Evolutionary conservation across 2,888 invertebrate species (phyloP).

Genomic region (Clivina fossor): DNA sequence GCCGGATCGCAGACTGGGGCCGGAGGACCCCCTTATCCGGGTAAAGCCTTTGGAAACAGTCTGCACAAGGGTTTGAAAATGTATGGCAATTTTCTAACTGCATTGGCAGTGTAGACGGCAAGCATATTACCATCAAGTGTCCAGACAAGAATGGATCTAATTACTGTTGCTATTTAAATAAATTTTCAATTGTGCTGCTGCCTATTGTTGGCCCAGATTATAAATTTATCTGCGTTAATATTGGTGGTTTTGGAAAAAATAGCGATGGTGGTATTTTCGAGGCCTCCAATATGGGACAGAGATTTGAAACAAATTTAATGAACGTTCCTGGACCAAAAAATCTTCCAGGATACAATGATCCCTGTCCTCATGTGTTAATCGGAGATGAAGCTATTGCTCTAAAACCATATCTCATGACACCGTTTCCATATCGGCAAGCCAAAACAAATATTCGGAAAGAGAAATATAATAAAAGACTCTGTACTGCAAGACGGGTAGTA

Average conservation of each 20-base stretch:
- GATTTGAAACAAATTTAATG: slow-evolving; percentile 36
- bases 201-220: slow-evolving; percentile 19
- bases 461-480: slow-evolving; percentile 34
- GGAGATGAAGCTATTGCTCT: slow-evolving; percentile 42
- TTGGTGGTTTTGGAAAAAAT: slow-evolving; percentile 20
- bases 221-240: not conserved
- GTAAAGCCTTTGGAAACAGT: no score
- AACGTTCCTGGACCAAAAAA: slow-evolving; percentile 37
- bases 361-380: slow-evolving; percentile 38
- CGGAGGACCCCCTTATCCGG: no score
- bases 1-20: no score
- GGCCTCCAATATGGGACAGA: slow-evolving; percentile 36
- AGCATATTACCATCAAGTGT: slow-evolving; percentile 18
- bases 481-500: slow-evolving; percentile 33
- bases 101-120: slow-evolving; percentile 19
- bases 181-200: slow-evolving; percentile 19
- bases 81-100: no score
- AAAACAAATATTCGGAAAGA: slow-evolving; percentile 32
- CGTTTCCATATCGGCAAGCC: slow-evolving; percentile 38
- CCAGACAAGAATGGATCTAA: slow-evolving; percentile 14
- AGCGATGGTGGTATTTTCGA: slow-evolving; percentile 34
- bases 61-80: no score
- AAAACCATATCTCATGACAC: slow-evolving; percentile 39
- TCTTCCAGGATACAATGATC: slow-evolving; percentile 38
- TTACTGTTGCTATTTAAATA: slow-evolving; percentile 7